These are phyloP conservation scores for Xiphorhynchus erythropygius DNA, from an alignment of 2,797 vertebrate genomes.

Conservation along the genomic window DNA sequence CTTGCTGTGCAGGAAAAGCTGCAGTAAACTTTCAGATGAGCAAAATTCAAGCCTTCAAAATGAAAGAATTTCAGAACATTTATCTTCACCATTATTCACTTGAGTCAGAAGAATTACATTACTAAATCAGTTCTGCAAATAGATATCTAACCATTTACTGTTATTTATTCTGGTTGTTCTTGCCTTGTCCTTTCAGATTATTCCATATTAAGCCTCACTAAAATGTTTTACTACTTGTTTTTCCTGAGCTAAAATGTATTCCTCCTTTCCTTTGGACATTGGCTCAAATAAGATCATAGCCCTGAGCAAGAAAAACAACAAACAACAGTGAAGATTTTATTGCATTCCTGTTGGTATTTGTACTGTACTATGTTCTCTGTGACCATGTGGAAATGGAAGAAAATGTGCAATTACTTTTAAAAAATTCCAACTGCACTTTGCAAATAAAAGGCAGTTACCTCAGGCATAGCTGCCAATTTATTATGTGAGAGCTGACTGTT, in stretches of 20 bases:
- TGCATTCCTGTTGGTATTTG: conserved; percentile 34
- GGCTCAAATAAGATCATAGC: conserved; percentile 12
- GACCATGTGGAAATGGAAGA: conserved; percentile 39
- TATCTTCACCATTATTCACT: not conserved
- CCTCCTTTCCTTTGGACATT: conserved; percentile 13
- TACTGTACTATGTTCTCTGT: conserved; percentile 4
- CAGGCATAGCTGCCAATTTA: conserved; percentile 52
- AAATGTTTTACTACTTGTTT: conserved; percentile 11
- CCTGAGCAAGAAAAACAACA: not conserved
- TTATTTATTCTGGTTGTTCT: conserved; percentile 32
- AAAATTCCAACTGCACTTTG: conserved; percentile 41
- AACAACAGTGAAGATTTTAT: not conserved
- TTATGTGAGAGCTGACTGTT: conserved; percentile 56
- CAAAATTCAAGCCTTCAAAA: not conserved
- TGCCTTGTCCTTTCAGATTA: conserved; percentile 37
- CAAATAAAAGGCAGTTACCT: conserved; percentile 64
- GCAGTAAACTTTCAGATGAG: not conserved
- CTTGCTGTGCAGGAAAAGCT: not conserved
- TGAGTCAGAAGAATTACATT: not conserved
- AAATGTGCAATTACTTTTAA: conserved; percentile 40
- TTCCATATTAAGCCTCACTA: conserved; percentile 12
- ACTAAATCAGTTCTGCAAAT: conserved; percentile 5
- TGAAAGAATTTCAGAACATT: not conserved
- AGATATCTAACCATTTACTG: not conserved
- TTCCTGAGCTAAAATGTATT: not conserved